phyloP scores from a whole-genome alignment of 2,888 invertebrate genomes.

The Drosophila hawaiiensis region DNA sequence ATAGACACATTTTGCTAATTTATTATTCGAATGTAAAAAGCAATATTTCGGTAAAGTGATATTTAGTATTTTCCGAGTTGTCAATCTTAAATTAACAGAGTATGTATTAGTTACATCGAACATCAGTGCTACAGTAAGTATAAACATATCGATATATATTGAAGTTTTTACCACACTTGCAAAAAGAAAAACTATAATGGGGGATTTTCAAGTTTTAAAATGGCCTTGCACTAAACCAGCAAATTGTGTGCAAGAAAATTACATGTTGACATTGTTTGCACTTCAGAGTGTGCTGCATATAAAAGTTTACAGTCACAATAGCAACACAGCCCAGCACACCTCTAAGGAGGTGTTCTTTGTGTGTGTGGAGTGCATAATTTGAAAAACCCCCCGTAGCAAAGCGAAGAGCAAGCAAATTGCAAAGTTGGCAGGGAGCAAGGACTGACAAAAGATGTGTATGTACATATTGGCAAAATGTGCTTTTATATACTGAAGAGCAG shows the following conservation, averaged over 20 bases:
- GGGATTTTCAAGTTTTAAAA: constrained; percentile 43
- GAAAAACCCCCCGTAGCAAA: constrained; percentile 50
- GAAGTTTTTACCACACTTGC: background rate
- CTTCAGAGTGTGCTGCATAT: constrained; percentile 34
- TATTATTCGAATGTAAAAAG: background rate
- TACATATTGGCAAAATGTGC: constrained; percentile 11
- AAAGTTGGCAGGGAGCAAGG: constrained; percentile 41
- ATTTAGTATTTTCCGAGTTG: background rate
- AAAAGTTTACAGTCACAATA: constrained; percentile 57
- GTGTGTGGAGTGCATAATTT: constrained; percentile 57
- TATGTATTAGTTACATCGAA: background rate
- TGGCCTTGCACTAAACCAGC: constrained; percentile 47
- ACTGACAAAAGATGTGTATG: constrained; percentile 54
- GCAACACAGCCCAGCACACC: constrained; percentile 29
- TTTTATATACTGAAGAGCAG: constrained; percentile 6
- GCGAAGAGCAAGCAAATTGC: constrained; percentile 60
- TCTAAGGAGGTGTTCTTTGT: constrained; percentile 20
- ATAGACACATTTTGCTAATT: background rate
- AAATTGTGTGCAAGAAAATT: constrained; percentile 55
- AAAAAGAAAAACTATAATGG: background rate
- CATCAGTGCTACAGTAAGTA: background rate
- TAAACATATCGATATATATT: background rate
- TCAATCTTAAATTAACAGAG: background rate
- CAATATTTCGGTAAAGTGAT: background rate
- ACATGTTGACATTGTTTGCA: constrained; percentile 65